These are phyloP conservation scores for Galago senegalensis DNA, from an alignment of 2,797 vertebrate genomes.

Conservation along the genomic window DNA sequence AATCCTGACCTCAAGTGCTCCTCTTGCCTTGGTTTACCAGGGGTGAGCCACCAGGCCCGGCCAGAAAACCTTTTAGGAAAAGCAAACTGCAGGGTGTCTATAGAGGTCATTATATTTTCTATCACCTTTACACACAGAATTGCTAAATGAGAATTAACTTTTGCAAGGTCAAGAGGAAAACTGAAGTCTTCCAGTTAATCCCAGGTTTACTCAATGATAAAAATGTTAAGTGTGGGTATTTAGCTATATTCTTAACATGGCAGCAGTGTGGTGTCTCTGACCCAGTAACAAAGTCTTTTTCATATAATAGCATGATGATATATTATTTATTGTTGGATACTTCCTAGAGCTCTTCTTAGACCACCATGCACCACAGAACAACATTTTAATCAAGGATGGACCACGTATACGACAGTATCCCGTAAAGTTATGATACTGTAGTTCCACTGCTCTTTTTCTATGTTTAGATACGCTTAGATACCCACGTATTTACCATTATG, in stretches of 20 bases:
- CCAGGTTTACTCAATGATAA: background rate
- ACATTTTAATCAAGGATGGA: background rate
- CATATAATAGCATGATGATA: background rate
- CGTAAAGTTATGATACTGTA: background rate
- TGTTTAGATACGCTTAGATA: background rate
- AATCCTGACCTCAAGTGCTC: no score
- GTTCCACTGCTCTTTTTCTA: background rate
- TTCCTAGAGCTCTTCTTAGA: background rate
- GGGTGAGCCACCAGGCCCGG: no score
- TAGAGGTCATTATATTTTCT: background rate
- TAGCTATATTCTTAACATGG: conserved; percentile 23
- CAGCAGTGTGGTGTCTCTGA: background rate
- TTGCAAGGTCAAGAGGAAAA: background rate
- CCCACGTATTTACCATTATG: background rate
- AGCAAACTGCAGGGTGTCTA: background rate
- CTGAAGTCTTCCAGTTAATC: background rate
- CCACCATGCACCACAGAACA: background rate
- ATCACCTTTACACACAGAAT: background rate
- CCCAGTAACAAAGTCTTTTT: background rate
- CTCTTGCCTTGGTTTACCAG: no score
- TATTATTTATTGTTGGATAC: background rate
- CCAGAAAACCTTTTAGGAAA: background rate
- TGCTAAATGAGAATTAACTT: conserved; percentile 15
- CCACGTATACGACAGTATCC: background rate
- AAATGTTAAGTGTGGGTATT: background rate